These are phyloP conservation scores for Malthinus flaveolus DNA, from an alignment of 2,888 invertebrate genomes.

Conservation along the genomic window DNA sequence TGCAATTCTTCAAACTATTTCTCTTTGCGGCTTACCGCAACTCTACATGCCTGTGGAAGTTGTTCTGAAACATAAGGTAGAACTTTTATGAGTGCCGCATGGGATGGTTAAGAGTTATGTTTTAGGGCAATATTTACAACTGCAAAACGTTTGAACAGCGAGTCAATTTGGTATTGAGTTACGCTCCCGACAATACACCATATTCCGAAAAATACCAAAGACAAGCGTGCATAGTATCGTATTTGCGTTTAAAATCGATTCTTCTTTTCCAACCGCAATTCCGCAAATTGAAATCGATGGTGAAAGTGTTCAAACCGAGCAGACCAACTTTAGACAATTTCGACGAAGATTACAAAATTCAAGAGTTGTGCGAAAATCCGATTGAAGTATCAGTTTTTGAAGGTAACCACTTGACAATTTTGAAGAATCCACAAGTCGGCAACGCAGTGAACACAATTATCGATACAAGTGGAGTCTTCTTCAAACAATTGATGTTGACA, in stretches of 20 bases:
- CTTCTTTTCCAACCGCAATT: constrained; percentile 54
- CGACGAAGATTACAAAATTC: constrained; percentile 68
- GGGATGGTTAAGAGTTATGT: not conserved
- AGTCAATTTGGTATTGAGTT: not conserved
- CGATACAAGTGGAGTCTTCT: constrained; percentile 1
- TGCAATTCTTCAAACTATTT: constrained; percentile 58
- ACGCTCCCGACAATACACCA: not conserved
- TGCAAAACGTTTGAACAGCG: not conserved
- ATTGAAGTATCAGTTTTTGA: constrained; percentile 67
- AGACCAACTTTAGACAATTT: constrained; percentile 57
- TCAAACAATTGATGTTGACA: constrained; percentile 11
- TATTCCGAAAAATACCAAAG: constrained; percentile 46
- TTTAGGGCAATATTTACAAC: not conserved
- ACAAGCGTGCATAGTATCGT: constrained; percentile 53
- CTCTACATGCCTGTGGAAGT: constrained; percentile 33
- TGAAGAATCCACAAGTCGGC: constrained; percentile 57
- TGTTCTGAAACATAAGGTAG: constrained; percentile 18
- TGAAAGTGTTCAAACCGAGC: constrained; percentile 66
- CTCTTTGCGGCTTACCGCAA: constrained; percentile 60
- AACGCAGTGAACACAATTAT: constrained; percentile 59
- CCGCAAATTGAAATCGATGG: constrained; percentile 57
- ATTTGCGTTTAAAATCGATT: constrained; percentile 61
- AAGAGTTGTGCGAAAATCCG: constrained; percentile 59
- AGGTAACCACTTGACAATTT: constrained; percentile 64
- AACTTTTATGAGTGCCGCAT: not conserved